Base-by-base conservation (phyloP, 2,888 invertebrate genomes). In the Ctenicera cuprea region DNA sequence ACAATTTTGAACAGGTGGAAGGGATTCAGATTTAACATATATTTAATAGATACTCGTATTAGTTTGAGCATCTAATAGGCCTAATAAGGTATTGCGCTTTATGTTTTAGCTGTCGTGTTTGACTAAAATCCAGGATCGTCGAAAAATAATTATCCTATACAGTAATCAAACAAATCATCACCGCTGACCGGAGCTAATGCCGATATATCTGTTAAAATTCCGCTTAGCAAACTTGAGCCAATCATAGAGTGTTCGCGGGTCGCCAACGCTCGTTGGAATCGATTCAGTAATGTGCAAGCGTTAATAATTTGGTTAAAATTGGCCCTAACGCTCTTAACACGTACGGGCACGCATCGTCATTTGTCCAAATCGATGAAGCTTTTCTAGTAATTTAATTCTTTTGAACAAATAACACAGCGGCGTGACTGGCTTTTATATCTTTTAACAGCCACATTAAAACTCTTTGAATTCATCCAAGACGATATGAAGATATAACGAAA, bases 281-380 rank as follows among this genome's bases (percentile, higher is more conserved):
- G 54, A 54, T 54, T 30, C 54, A n/a, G 30, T 54, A 54, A 54
- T 54, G 54, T 54, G 54, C 38, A 59, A 37, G 38, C 41, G 38
- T 59, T 41, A 59, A 37, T 59, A 59, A 59, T 59, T 59, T 59
- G 59, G 59, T 38, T 59, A 59, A 59, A 59, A 38, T 59, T 59
- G 54, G 54, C 30, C 54, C 26, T 54, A 30, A 30, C 26, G 54
- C 54, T 50, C 22, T 50, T 50, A 54, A 30, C 54, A 54, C 54
- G 14, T 54, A 30, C 54, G 54, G 14, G n/a, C 54, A 54, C 54
- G 54, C 54, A 54, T 54, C 33, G 54, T 54, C 54, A 54, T 54
- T 54, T 26, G 54, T 54, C 54, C 50, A 30, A 38, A 38, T 59
- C 41, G 59, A 38, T 38, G 20, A 59, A 59, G 59, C 41, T 38